Percentiles rank a stretch among this genome's conserved stretches.
Evolutionary conservation across 2,113 vertebrate genomes (phyloP).

Genomic region (Scomber scombrus): DNA sequence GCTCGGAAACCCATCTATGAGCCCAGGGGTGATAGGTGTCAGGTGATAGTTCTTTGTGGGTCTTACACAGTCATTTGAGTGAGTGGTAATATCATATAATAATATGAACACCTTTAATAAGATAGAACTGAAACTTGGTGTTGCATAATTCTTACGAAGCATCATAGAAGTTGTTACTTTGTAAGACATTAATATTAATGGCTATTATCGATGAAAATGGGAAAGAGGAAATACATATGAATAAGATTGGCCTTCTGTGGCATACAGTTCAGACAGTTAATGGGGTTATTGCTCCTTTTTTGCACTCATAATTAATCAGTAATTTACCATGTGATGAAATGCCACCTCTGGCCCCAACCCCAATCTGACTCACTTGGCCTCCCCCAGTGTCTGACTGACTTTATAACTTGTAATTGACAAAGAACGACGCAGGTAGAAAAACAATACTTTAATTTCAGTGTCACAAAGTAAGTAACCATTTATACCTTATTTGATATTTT

Average conservation of each 20-base stretch:
- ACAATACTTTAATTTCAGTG: background rate
- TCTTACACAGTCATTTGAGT: too few species aligned
- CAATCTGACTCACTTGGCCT: background rate
- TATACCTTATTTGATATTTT: background rate
- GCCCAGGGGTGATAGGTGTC: too few species aligned
- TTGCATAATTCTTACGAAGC: background rate
- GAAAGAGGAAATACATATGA: background rate
- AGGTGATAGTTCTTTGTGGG: too few species aligned
- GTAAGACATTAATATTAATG: conserved; percentile 13
- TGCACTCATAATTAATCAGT: background rate
- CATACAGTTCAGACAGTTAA: background rate
- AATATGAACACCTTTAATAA: background rate
- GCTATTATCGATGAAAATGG: background rate
- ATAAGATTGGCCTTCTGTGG: background rate
- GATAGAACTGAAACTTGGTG: background rate
- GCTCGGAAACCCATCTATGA: too few species aligned
- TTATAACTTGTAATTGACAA: conserved; percentile 1
- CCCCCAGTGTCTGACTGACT: background rate
- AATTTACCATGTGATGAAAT: background rate
- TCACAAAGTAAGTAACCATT: background rate
- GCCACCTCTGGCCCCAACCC: background rate
- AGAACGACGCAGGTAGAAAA: background rate
- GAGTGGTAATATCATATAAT: too few species aligned
- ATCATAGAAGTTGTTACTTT: background rate
- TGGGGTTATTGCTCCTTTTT: conserved; percentile 6